These are phyloP conservation scores for Caenorhabditis tropicalis DNA, from an alignment of 1,140 invertebrate genomes.

Conservation along the genomic window DNA sequence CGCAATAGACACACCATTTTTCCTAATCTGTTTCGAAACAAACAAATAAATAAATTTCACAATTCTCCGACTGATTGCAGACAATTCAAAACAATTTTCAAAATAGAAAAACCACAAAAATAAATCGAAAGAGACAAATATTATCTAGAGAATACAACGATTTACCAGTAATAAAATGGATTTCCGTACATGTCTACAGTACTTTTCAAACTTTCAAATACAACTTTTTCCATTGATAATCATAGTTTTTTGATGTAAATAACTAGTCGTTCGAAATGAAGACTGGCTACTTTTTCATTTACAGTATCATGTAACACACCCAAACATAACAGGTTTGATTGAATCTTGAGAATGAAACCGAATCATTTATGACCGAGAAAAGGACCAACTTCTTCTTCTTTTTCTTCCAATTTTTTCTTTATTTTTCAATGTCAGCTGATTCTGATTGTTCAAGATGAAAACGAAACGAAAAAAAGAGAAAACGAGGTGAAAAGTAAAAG, in stretches of 20 bases:
- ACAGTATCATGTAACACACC: not conserved
- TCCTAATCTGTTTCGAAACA: no score
- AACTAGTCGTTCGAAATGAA: conserved; percentile 1
- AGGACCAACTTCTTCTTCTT: not conserved
- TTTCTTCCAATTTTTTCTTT: not conserved
- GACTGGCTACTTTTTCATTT: not conserved
- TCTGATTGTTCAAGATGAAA: conserved; percentile 30
- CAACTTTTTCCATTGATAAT: conserved; percentile 4
- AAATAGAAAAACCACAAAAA: no score
- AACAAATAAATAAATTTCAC: no score
- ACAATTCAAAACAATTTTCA: no score
- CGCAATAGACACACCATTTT: no score
- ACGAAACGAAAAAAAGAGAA: conserved; percentile 1
- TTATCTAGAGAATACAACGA: no score
- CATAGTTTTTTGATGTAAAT: not conserved
- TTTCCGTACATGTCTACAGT: not conserved
- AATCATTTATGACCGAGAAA: not conserved
- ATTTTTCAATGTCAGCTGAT: conserved; percentile 11
- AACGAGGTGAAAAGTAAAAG: not conserved
- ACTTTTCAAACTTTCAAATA: not conserved
- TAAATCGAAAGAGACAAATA: no score
- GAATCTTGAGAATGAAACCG: not conserved
- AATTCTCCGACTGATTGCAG: no score
- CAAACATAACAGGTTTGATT: not conserved
- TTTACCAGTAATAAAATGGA: not conserved